Percentiles rank a stretch among this genome's conserved stretches.
Evolutionary conservation across 2,113 vertebrate genomes (phyloP).

Genomic region (Eolophus roseicapilla): DNA sequence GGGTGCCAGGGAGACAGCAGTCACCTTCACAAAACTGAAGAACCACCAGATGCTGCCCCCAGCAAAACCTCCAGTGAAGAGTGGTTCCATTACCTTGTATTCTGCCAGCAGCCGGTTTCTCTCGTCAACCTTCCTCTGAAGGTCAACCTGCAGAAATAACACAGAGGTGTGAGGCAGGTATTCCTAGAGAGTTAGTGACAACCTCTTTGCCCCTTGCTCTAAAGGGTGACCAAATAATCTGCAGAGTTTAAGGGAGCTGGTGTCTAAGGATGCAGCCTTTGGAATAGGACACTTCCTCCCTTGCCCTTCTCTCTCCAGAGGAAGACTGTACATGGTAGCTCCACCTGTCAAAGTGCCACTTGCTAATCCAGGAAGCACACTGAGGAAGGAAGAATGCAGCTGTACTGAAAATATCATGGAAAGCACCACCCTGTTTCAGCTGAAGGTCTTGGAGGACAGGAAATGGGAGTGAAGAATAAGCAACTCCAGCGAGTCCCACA

Average conservation of each 20-base stretch:
- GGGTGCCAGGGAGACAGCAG: not conserved
- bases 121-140: constrained; percentile 94
- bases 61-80: not conserved
- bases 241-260: not conserved
- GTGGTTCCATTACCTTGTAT: constrained; percentile 78
- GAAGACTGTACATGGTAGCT: not conserved
- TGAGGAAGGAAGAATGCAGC: not conserved
- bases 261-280: not conserved
- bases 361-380: not conserved
- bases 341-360: not conserved
- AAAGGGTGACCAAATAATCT: not conserved
- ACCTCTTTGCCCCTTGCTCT: not conserved
- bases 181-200: not conserved
- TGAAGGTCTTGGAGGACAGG: not conserved
- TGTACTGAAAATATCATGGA: not conserved
- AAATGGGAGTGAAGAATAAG: not conserved
- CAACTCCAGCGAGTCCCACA: not conserved
- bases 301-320: not conserved
- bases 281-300: not conserved
- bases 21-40: not conserved
- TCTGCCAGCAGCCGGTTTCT: constrained; percentile 85
- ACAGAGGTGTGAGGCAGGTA: not conserved
- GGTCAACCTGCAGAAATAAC: constrained; percentile 79
- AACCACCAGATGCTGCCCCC: not conserved
- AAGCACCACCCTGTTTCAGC: not conserved